A percentile compares a stretch with the other conserved stretches of the same genome.
Evolutionary conservation across 2,888 invertebrate genomes (phyloP).

Genomic region (Matsumyia berberina): DNA sequence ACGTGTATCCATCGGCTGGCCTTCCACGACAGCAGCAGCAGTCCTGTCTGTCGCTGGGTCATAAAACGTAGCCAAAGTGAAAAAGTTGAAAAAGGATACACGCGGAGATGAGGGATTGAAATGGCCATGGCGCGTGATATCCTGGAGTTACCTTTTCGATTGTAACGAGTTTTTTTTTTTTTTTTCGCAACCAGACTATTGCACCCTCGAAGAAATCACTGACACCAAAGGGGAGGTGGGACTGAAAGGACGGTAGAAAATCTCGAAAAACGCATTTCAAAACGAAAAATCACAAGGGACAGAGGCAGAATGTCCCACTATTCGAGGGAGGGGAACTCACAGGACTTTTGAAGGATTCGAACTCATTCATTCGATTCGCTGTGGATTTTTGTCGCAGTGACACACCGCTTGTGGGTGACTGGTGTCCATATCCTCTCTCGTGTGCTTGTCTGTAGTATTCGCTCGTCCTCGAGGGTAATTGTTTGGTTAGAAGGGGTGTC

Average conservation of each 20-base stretch:
- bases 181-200: constrained; percentile 35
- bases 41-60: constrained; percentile 33
- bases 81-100: constrained; percentile 56
- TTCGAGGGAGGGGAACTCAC: constrained; percentile 18
- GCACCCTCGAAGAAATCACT: constrained; percentile 34
- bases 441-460: constrained; percentile 28
- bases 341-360: constrained; percentile 28
- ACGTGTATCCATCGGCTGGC: constrained; percentile 43
- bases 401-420: constrained; percentile 68
- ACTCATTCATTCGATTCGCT: constrained; percentile 60
- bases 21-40: constrained; percentile 47
- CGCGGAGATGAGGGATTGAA: constrained; percentile 66
- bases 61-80: constrained; percentile 61
- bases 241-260: constrained; percentile 16
- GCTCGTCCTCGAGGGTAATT: constrained; percentile 59
- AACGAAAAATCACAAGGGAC: constrained; percentile 36
- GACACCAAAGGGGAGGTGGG: constrained; percentile 28
- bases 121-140: constrained; percentile 69
- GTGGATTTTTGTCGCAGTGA: constrained; percentile 57
- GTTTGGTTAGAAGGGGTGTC: constrained; percentile 61
- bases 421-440: constrained; percentile 64
- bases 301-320: constrained; percentile 27
- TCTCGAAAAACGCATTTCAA: constrained; percentile 48
- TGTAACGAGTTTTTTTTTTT: constrained; percentile 31
- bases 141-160: constrained; percentile 65